Conservation (phyloP, 1,140 invertebrate genomes). For the Aphelenchoides besseyi region DNA sequence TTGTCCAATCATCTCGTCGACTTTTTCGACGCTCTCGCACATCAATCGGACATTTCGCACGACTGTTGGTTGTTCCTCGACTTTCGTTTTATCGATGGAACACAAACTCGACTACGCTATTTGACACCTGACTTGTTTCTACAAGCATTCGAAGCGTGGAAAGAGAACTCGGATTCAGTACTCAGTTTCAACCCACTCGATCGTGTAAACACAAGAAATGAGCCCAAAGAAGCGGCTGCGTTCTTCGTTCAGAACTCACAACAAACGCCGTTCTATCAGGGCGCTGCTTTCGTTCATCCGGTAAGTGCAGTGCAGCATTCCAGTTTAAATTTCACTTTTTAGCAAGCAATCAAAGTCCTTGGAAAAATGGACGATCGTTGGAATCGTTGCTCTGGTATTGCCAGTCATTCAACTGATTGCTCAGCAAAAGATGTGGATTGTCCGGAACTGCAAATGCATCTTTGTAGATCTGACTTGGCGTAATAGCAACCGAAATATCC, state of each 20-base stretch:
- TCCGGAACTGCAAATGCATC: background rate
- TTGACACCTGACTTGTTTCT: background rate
- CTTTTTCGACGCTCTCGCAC: background rate
- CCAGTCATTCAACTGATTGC: background rate
- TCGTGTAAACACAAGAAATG: background rate
- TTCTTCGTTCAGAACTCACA: background rate
- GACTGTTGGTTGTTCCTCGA: constrained; percentile 20
- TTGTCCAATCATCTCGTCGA: background rate
- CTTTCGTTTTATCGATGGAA: background rate
- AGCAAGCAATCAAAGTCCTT: background rate
- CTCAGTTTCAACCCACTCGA: constrained; percentile 3
- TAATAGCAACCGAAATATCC: no score
- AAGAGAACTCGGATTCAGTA: constrained; percentile 16
- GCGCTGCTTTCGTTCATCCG: constrained; percentile 13
- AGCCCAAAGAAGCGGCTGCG: background rate
- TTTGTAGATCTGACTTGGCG: background rate
- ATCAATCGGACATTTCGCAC: background rate
- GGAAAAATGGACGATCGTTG: background rate
- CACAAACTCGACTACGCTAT: background rate
- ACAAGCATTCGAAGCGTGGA: constrained; percentile 16
- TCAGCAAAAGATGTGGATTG: background rate
- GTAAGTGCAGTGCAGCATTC: constrained; percentile 4
- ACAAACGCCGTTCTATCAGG: constrained; percentile 16
- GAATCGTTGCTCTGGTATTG: background rate
- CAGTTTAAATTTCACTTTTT: background rate